A percentile compares a stretch with the other conserved stretches of the same genome.
These are phyloP conservation scores for Latheticus oryzae DNA, from an alignment of 2,888 invertebrate genomes.

Conservation along the genomic window DNA sequence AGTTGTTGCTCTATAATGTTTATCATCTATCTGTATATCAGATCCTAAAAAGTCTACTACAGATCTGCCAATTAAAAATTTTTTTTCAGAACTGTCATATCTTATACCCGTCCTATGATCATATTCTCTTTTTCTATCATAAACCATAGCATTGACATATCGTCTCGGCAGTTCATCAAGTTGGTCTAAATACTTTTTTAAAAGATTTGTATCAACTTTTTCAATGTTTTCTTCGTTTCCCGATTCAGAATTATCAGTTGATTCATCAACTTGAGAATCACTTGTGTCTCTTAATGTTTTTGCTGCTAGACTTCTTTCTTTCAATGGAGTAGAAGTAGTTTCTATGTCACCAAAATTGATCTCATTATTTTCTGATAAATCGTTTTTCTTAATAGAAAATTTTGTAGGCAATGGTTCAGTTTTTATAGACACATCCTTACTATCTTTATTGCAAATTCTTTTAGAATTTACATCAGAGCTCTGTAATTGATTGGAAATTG, in stretches of 20 bases:
- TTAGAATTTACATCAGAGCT: no score
- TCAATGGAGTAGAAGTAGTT: no score
- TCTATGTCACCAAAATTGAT: neutral
- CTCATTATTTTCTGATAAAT: neutral
- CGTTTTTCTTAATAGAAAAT: no score
- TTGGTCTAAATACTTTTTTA: neutral
- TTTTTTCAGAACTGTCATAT: conserved; percentile 1
- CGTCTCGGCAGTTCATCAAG: conserved; percentile 8
- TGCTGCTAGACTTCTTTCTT: no score
- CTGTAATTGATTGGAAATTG: conserved; percentile 2
- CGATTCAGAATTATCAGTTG: no score
- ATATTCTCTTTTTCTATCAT: conserved; percentile 16
- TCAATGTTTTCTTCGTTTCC: neutral
- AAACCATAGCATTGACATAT: conserved; percentile 8
- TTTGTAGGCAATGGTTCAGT: neutral
- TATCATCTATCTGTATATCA: no score
- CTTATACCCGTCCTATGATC: conserved; percentile 15
- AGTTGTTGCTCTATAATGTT: conserved; percentile 4
- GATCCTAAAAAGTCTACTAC: conserved; percentile 5
- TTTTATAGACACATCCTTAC: no score
- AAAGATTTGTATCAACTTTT: neutral
- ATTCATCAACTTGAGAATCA: no score
- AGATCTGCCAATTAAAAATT: conserved; percentile 14
- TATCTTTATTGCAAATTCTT: no score
- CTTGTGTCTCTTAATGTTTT: no score